Evolutionary conservation across 2,888 invertebrate genomes (phyloP), one percentile per base, ranked within the genome.

Genomic region (Exephanes ischioxanthus): DNA sequence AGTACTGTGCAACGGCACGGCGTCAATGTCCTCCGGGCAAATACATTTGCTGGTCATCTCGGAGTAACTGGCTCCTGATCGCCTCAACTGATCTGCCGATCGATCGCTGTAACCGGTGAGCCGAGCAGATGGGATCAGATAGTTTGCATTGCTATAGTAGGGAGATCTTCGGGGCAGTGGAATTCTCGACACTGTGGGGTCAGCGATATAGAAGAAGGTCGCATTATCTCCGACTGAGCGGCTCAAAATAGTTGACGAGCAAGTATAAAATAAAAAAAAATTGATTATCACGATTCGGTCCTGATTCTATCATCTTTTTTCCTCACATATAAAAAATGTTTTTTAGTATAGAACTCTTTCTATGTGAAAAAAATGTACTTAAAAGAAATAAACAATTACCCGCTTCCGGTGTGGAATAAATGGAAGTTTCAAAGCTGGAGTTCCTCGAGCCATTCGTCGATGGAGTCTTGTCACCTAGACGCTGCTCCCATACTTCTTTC

Each of bases 101-200:
- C 55, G 53, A 30, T 41, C 55, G 16, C n/a, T 55, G 63, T 66
- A 41, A 48, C 41, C 14, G 51, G 9, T 11, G 53, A 14, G 51
- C 3, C 53, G 66, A 45, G 55, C 16, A n/a, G 72, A 73, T 6
- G 9, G 55, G 19, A 9, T 41, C 11, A 9, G 19, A 71, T 45
- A 51, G 33, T 63, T 73, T 16, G 72, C 51, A 58, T 53, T 66
- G 70, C 61, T 37, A 41, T n/a, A 45, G 33, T 53, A 37, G 11
- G 79, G 70, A 48, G 82, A 82, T 61, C 79, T 82, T 11, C 79
- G 75, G 9, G 66, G 82, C 19, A 85, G 41, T 61, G 85, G 85
- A 82, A 85, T 85, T 83, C 51, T 82, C 51, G 85, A 85, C 7
- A 71, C 85, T 85, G 76, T 33, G 11, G 9, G 19, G 19, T n/a